A percentile compares a stretch with the other conserved stretches of the same genome.
Evolutionary conservation across 2,888 invertebrate genomes (phyloP).

Genomic region (Drosophila anceps): DNA sequence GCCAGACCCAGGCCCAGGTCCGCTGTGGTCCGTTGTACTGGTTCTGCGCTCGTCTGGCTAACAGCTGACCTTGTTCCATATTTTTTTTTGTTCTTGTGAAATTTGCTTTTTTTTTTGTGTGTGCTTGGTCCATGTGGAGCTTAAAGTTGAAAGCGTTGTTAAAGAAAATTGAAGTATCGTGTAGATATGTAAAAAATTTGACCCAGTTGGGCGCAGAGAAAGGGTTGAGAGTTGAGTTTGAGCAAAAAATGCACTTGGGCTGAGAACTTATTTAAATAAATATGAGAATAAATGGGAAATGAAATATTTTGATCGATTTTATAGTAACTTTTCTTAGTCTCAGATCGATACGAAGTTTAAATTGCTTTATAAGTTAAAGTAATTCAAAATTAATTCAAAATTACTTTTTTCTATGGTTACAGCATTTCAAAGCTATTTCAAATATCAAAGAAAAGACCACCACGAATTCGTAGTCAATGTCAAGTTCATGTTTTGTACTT

Average conservation of each 20-base stretch:
- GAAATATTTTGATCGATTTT: background rate
- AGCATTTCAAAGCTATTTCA: background rate
- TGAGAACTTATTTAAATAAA: background rate
- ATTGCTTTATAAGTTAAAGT: background rate
- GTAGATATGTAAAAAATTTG: constrained; percentile 45
- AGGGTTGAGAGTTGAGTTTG: constrained; percentile 11
- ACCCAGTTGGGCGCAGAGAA: constrained; percentile 38
- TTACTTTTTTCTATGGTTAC: background rate
- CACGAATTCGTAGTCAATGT: constrained; percentile 52
- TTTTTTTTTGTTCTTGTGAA: constrained; percentile 31
- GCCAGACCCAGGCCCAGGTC: constrained; percentile 21
- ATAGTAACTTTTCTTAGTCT: background rate
- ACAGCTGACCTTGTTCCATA: constrained; percentile 55
- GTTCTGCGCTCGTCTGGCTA: constrained; percentile 23
- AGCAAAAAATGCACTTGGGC: background rate
- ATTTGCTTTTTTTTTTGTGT: constrained; percentile 8
- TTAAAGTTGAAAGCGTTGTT: constrained; percentile 58
- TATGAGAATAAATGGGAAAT: background rate
- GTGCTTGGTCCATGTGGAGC: constrained; percentile 20
- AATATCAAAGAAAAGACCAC: constrained; percentile 50
- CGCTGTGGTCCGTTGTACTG: constrained; percentile 14
- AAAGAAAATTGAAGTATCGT: constrained; percentile 49
- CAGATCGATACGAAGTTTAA: background rate
- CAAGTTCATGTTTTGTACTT: constrained; percentile 55
- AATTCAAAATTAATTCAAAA: background rate